Base-by-base conservation (phyloP, 2,113 vertebrate genomes). In the Fulmarus glacialis region DNA sequence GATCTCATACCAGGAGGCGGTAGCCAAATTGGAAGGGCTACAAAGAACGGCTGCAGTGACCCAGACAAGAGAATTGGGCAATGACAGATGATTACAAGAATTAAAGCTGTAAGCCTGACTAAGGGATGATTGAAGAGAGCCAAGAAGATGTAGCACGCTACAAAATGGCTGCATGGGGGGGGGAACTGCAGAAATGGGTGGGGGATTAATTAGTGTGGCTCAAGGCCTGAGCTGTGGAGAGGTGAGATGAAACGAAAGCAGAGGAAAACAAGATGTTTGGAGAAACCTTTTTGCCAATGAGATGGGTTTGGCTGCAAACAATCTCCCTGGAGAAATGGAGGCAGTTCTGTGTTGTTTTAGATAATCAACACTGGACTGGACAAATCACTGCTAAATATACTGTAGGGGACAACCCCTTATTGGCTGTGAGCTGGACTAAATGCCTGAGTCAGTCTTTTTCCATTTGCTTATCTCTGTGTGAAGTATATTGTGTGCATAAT, bases 321-420 rank as follows among this genome's bases (percentile, higher is more conserved):
- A 1, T 55, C 23, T 80, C 93, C 59, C 74, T 77, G 55, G 74
- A 93, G 89, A 58, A 94, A 62, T 1, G 3, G 90, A 88, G 29
- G 63, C 63, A 73, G 78, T 48, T 95, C 59, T 82, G 43, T 86
- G 66, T 82, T 82, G 70, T 56, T 96, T 89, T 59, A 85, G 59
- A 79, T 94, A 89, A 96, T 93, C 82, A 74, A 19, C 78, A 32
- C 81, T 62, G 21, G 47, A 38, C 48, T 63, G 89, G 96, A 77
- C 95, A 96, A 91, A 93, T 87, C 38, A 11, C 62, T 86, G 63
- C 93, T 88, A 80, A 96, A 78, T 66, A 50, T 14, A 66, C 91
- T 82, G 66, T 18, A 32, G 91, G 93, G 94, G 93, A 17, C 2
- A 26, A 70, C 82, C 87, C 63, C 68, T 36, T 7, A 3, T 62